Evolutionary conservation across 1,140 invertebrate species (phyloP).

Genomic region (Apis mellifera): Amel_HAv3.1 CM009936.2:13663501-13664000

Average conservation of each 20-base stretch:
- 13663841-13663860: no score
- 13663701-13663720: background rate
- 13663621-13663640: slow-evolving; percentile 33
- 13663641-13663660: slow-evolving; percentile 25
- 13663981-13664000: no score
- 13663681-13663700: background rate
- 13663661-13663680: slow-evolving; percentile 32
- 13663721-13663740: background rate
- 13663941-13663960: no score
- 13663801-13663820: no score
- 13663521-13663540: slow-evolving; percentile 34
- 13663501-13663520: slow-evolving; percentile 30
- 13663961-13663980: no score
- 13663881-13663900: no score
- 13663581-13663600: slow-evolving; percentile 42
- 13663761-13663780: background rate
- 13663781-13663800: no score
- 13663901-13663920: no score
- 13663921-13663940: no score
- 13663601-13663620: slow-evolving; percentile 50
- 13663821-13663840: no score
- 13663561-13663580: slow-evolving; percentile 66
- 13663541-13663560: slow-evolving; percentile 57
- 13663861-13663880: no score
- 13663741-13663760: background rate